phyloP scores from a whole-genome alignment of 2,797 vertebrate genomes.

The Pseudochirops cupreus region DNA sequence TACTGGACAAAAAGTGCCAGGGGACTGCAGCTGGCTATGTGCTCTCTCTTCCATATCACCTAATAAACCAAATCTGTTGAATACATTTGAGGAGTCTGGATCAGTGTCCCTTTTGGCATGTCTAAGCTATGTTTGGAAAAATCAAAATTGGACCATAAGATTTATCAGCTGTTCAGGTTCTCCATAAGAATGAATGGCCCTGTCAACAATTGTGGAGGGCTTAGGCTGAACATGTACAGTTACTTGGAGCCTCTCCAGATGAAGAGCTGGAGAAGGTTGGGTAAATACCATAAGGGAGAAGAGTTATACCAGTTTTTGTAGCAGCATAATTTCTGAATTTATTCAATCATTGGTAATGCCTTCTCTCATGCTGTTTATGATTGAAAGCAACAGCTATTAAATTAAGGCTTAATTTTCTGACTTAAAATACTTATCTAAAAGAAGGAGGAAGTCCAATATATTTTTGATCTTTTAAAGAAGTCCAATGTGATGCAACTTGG shows the following conservation, averaged over 20 bases:
- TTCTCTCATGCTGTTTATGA: neutral
- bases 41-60: neutral
- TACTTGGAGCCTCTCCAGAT: neutral
- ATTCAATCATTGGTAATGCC: neutral
- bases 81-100: neutral
- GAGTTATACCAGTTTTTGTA: neutral
- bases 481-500: neutral
- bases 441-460: neutral
- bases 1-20: neutral
- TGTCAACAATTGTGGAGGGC: neutral
- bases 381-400: neutral
- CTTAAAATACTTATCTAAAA: neutral
- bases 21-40: neutral
- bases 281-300: neutral
- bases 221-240: neutral
- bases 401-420: neutral
- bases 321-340: neutral
- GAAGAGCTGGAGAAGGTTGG: neutral
- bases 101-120: neutral
- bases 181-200: neutral
- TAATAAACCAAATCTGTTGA: neutral
- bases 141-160: neutral
- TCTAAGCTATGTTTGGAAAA: neutral
- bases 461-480: neutral
- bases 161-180: neutral